Evolutionary conservation across 2,797 vertebrate genomes (phyloP), one percentile per base, ranked within the genome.

Genomic region (Eulemur rubriventer): DNA sequence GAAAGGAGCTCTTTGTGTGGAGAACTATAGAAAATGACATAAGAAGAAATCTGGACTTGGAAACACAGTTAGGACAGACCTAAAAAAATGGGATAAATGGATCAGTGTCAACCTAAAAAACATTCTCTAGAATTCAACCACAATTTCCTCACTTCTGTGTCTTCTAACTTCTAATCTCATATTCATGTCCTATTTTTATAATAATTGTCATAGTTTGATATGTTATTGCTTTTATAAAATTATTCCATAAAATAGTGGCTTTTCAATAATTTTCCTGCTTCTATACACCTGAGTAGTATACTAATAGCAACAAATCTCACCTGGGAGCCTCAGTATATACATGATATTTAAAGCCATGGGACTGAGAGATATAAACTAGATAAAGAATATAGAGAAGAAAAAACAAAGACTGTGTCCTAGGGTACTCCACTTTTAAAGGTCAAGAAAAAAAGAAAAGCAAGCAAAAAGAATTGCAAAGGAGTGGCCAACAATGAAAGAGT

Each of bases 171-270:
- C 55, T 87, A 87, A 86, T n/a, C 18, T 82, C 43, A 89, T 28
- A 85, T 35, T 73, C 48, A 41, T 93, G 10, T 79, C 69, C 59
- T 83, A 89, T 55, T 72, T 88, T 93, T 79, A 75, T 57, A 67
- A 76, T 69, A 70, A 55, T 18, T 69, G 5, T 75, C 33, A 57
- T 46, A 55, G 46, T 65, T 73, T 38, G 26, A 85, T 67, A 91
- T 96, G 35, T 86, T 46, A 89, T 46, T 43, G 90, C 20, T 87
- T 86, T 82, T 59, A 83, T 69, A 86, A 91, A 91, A 86, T 89
- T 92, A 72, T 28, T 65, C 48, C 75, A 85, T 22, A 41, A 38
- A 93, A 63, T 8, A 70, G 35, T 63, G 38, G 16, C 17, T 65
- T 78, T 78, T 87, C 73, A 91, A 22, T 80, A 91, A 69, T 38